Evolutionary conservation across 2,888 invertebrate species (phyloP), one percentile per base, ranked within the genome.

Genomic region (Apoderus coryli): DNA sequence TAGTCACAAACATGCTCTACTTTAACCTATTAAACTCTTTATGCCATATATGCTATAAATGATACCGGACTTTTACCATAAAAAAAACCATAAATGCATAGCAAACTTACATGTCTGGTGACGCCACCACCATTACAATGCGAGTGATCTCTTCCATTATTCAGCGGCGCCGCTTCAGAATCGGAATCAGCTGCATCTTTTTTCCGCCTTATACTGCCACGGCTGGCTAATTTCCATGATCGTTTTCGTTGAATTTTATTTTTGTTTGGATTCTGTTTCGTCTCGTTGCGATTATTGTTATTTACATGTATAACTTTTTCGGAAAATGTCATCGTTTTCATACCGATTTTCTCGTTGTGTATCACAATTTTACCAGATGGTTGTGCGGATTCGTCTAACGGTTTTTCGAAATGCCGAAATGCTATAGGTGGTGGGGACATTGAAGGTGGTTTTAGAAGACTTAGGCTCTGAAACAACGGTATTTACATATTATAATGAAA

Each of bases 81-180:
- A n/a, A n/a, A n/a, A n/a, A n/a, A n/a, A n/a, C n/a, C n/a, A n/a
- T n/a, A n/a, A n/a, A n/a, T n/a, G n/a, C n/a, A n/a, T n/a, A n/a
- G n/a, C n/a, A n/a, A n/a, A 42, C 54, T 57, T 55, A 69, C 56
- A 33, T 57, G 55, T 41, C 56, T 44, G 9, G 50, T 47, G 10
- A 58, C 49, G 4, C 53, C 53, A 11, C 60, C 59, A 3, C 74
- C 74, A 49, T 79, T 80, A 48, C 78, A 78, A 46, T 74, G 76
- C 10, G 75, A 69, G 48, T 77, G 79, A 47, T 80, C 78, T 22
- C 76, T 64, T 25, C 76, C 77, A 49, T 78, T 78, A 44, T 76
- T 76, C 11, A 77, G 54, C 13, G 67, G 61, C 3, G 72, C 60
- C n/a, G 70, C 64, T 16, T 71, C 69, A 27, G 69, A 72, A 3